Evolutionary conservation across 1,140 invertebrate genomes (phyloP).

Genomic region (Drosophila azteca): DNA sequence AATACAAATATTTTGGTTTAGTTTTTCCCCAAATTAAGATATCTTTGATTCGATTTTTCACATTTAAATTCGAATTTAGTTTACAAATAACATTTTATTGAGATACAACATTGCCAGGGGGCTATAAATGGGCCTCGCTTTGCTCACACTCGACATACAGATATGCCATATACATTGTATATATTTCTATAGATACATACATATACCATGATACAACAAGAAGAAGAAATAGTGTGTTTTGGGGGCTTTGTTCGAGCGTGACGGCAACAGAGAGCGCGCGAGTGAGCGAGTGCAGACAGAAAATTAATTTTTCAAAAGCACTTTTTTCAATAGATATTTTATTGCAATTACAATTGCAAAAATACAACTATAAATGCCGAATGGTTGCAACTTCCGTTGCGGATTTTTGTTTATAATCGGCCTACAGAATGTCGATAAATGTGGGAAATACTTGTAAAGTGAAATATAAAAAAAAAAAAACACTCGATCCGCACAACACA

Average conservation of each 20-base stretch:
- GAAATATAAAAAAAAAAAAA: constrained; percentile 44
- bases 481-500: constrained; percentile 32
- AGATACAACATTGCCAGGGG: constrained; percentile 34
- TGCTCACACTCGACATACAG: constrained; percentile 25
- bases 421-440: constrained; percentile 37
- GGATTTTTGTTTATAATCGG: constrained; percentile 7
- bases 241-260: constrained; percentile 41
- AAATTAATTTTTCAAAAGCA: no score
- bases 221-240: constrained; percentile 48
- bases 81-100: constrained; percentile 47
- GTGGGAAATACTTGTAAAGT: constrained; percentile 26
- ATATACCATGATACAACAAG: constrained; percentile 13
- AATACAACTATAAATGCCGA: constrained; percentile 18
- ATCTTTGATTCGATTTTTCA: constrained; percentile 24
- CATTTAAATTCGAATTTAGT: constrained; percentile 18
- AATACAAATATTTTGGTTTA: not conserved
- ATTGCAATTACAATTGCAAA: constrained; percentile 36
- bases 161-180: constrained; percentile 11
- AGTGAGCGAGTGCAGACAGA: no score
- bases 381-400: constrained; percentile 44
- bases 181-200: constrained; percentile 7
- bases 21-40: not conserved
- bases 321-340: constrained; percentile 38
- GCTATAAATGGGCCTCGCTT: constrained; percentile 27
- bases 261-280: constrained; percentile 28